Conservation (phyloP, 2,797 vertebrate genomes). For the Sebastolobus alascanus region DNA sequence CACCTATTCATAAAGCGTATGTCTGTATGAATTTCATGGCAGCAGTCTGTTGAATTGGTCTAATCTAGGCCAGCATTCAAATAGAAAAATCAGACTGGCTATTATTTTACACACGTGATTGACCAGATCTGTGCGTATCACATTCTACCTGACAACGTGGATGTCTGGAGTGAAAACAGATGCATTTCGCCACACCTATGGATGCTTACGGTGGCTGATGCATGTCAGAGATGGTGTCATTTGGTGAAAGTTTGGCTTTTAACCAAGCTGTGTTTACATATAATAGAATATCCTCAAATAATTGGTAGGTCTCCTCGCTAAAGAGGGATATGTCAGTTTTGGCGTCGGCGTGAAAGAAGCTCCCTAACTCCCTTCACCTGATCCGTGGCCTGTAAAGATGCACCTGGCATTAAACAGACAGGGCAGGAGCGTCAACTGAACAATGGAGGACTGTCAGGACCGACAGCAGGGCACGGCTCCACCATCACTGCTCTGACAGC, state of each 20-base stretch:
- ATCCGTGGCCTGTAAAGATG: constrained; percentile 88
- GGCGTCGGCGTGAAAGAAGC: constrained; percentile 76
- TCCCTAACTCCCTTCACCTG: constrained; percentile 76
- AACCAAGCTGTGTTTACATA: constrained; percentile 64
- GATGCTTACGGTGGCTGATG: constrained; percentile 27
- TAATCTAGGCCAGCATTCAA: constrained; percentile 18
- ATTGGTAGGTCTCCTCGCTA: constrained; percentile 57
- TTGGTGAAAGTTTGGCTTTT: constrained; percentile 60
- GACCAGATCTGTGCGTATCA: constrained; percentile 18
- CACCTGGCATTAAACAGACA: constrained; percentile 90
- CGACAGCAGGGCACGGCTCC: constrained; percentile 93
- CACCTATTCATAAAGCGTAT: constrained; percentile 20
- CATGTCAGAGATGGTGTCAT: constrained; percentile 44
- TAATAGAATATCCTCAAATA: constrained; percentile 63
- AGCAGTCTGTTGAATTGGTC: constrained; percentile 11
- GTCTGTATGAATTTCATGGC: constrained; percentile 35
- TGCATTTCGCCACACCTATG: constrained; percentile 27
- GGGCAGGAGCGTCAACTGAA: constrained; percentile 88
- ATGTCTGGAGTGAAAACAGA: constrained; percentile 26
- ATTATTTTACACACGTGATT: constrained; percentile 39
- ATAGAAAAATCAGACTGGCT: constrained; percentile 24
- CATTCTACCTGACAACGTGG: background rate
- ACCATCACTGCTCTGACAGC: constrained; percentile 92
- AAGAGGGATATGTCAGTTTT: constrained; percentile 85
- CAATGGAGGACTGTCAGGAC: constrained; percentile 95